Evolutionary conservation across 2,113 vertebrate genomes (phyloP).

Genomic region (Nematolebias whitei): DNA sequence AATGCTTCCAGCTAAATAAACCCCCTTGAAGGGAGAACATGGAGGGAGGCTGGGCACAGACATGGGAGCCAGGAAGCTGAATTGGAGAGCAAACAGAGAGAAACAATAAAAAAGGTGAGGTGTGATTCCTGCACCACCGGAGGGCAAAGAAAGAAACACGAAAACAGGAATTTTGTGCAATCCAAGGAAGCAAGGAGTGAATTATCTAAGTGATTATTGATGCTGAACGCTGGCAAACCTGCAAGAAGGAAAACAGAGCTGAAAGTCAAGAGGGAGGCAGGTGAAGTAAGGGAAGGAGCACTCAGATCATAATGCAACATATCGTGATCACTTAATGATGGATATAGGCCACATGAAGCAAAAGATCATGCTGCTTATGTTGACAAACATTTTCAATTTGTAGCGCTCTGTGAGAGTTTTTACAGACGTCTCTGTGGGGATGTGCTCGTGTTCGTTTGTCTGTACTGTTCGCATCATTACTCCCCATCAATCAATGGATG

Average conservation of each 20-base stretch:
- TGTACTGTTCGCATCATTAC: too few species aligned
- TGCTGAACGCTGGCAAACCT: constrained; percentile 43
- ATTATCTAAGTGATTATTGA: constrained; percentile 46
- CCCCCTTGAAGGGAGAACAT: constrained; percentile 10
- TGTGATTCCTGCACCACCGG: background rate
- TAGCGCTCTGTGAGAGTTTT: too few species aligned
- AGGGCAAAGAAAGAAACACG: constrained; percentile 28
- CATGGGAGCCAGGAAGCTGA: constrained; percentile 5
- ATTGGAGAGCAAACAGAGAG: constrained; percentile 1
- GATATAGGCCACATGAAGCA: background rate
- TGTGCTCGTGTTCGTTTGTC: too few species aligned
- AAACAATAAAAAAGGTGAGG: background rate
- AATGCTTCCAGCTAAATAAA: constrained; percentile 73
- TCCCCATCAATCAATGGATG: too few species aligned
- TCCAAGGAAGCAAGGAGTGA: constrained; percentile 25
- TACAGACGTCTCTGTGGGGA: too few species aligned
- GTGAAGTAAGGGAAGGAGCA: background rate
- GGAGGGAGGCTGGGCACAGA: background rate
- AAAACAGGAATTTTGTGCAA: constrained; percentile 17
- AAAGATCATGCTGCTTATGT: too few species aligned
- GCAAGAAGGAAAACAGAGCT: constrained; percentile 26
- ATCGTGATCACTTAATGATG: background rate
- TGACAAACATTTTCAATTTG: too few species aligned
- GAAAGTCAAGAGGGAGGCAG: constrained; percentile 46
- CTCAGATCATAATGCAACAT: background rate